Base-by-base conservation (phyloP, 2,888 invertebrate genomes). In the Beris morrisii region DNA sequence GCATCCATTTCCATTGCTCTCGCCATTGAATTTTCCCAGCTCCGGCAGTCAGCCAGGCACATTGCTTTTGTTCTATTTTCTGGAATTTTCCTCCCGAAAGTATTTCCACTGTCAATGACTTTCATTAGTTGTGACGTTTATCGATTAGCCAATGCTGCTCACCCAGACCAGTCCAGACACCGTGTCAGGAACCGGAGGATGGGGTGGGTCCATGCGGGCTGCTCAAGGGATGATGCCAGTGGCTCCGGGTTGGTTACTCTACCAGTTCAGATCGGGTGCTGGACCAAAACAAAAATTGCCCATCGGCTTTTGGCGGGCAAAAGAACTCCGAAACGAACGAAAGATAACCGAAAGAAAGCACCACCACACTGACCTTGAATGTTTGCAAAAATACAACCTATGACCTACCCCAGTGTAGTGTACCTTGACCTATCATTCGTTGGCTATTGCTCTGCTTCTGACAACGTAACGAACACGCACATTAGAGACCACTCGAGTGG, bases 71-170 rank as follows among this genome's bases (percentile, higher is more conserved):
- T 38, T 38, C 38, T 9, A 38, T 38, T 38, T 38, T 38, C 38
- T 3, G 5, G 38, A 38, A 38, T 38, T 38, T 38, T 38, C 38
- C 38, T 38, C 38, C 43, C 32, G 28, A 45, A 44, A 44, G 54
- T 54, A 54, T 58, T 66, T 65, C 66, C 61, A 52, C 66, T 64
- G 69, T 69, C 69, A 69, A 69, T 66, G 69, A 69, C 69, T 69
- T 66, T 69, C 69, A 69, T 69, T 69, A 69, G 66, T 69, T 64
- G 69, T 59, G 69, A 69, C 66, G 66, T 69, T 66, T 69, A 69
- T 69, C 69, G 69, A 69, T 69, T 69, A 69, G 69, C 64, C 63
- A 53, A 63, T 59, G 59, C 5, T 56, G 28, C 48, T 50, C 50
- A 32, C 48, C 52, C 61, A 61, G 50, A 61, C 61, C 50, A 15